phyloP scores from a whole-genome alignment of 2,888 invertebrate species.

The Agriopis aurantiaria region DNA sequence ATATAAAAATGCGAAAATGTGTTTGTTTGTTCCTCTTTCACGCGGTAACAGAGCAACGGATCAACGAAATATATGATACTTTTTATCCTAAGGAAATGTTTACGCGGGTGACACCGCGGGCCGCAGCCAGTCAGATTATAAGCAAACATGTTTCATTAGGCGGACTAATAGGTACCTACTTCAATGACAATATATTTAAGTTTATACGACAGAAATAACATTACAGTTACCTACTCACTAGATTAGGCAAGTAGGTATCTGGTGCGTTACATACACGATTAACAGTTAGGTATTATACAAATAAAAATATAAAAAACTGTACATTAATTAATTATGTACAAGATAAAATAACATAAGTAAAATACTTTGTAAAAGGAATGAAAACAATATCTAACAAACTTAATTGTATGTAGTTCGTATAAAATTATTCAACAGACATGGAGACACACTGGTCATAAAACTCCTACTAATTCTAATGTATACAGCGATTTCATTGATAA shows the following conservation, averaged over 20 bases:
- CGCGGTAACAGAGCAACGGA: too few relatives aligned
- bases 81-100: too few relatives aligned
- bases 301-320: neutral
- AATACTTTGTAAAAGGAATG: slow-evolving; percentile 4
- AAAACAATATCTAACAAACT: slow-evolving; percentile 2
- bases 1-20: too few relatives aligned
- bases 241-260: neutral
- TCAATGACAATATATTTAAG: neutral
- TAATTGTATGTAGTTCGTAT: neutral
- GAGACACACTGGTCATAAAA: neutral
- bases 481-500: neutral
- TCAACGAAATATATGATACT: too few relatives aligned
- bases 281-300: neutral
- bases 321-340: neutral
- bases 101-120: too few relatives aligned
- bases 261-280: neutral
- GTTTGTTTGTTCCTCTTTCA: too few relatives aligned
- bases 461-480: neutral
- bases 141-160: neutral
- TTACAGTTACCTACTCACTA: neutral
- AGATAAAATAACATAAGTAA: neutral
- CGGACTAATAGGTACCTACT: too few relatives aligned
- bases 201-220: too few relatives aligned
- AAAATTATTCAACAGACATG: neutral
- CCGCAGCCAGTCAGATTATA: neutral